Percentiles rank a stretch among this genome's conserved stretches.
Evolutionary conservation across 2,888 invertebrate species (phyloP).

Genomic region (Thereva unica): DNA sequence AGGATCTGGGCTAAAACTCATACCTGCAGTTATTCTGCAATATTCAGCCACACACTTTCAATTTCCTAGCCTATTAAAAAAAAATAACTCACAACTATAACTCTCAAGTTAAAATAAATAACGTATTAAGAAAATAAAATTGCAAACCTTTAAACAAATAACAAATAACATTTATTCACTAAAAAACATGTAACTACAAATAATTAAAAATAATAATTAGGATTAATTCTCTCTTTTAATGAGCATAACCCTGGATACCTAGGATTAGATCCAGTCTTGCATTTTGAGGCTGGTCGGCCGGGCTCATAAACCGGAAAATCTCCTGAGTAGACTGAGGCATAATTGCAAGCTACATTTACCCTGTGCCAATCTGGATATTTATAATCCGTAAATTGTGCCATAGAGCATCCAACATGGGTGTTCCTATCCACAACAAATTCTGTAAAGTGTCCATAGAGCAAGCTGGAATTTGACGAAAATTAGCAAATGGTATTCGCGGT

Average conservation of each 20-base stretch:
- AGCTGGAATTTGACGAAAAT: slow-evolving; percentile 45
- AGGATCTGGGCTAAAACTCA: too few relatives aligned
- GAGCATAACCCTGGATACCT: slow-evolving; percentile 53
- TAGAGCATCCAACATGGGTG: slow-evolving; percentile 56
- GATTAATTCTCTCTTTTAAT: slow-evolving; percentile 51
- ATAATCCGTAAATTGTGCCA: slow-evolving; percentile 52
- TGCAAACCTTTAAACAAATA: too few relatives aligned
- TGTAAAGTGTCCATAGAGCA: slow-evolving; percentile 56
- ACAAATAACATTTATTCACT: neutral
- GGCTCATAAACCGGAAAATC: slow-evolving; percentile 51
- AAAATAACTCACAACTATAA: too few relatives aligned
- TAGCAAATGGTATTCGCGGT: neutral
- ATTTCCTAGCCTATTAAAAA: too few relatives aligned
- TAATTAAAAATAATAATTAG: slow-evolving; percentile 45
- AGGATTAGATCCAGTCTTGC: slow-evolving; percentile 50
- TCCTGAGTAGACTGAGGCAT: slow-evolving; percentile 54
- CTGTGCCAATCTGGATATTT: slow-evolving; percentile 51
- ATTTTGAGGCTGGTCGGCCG: slow-evolving; percentile 53
- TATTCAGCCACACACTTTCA: too few relatives aligned
- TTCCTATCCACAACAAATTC: slow-evolving; percentile 54
- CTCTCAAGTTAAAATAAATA: too few relatives aligned
- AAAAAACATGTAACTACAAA: neutral
- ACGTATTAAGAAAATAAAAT: too few relatives aligned
- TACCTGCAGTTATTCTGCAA: too few relatives aligned
- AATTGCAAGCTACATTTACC: slow-evolving; percentile 55